phyloP scores from a whole-genome alignment of 2,797 vertebrate species.

The Macroramphosus scolopax region DNA sequence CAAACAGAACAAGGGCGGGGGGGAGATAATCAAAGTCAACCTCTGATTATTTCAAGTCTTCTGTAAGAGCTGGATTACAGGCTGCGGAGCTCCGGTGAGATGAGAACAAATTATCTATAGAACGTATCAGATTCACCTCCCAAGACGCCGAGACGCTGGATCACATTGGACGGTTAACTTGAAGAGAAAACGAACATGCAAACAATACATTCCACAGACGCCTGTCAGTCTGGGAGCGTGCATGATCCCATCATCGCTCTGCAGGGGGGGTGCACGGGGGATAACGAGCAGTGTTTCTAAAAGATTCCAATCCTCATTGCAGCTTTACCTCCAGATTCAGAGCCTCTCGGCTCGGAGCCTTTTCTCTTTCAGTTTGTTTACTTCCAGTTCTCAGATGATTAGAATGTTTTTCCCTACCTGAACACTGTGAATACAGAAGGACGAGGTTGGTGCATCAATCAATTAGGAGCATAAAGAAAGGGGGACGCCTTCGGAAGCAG shows the following conservation, averaged over 20 bases:
- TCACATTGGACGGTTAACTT: constrained; percentile 19
- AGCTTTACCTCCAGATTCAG: no score
- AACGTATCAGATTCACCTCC: constrained; percentile 26
- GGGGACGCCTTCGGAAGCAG: no score
- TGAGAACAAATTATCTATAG: constrained; percentile 35
- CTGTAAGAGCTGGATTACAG: constrained; percentile 19
- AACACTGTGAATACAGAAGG: no score
- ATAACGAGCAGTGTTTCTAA: not conserved
- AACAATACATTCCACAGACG: constrained; percentile 6
- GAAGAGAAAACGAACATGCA: constrained; percentile 12
- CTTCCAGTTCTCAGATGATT: no score
- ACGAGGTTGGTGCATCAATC: no score
- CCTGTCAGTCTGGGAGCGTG: constrained; percentile 5
- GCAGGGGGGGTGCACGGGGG: constrained; percentile 1
- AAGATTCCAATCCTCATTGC: no score
- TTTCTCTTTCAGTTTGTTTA: no score
- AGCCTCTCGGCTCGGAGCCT: no score
- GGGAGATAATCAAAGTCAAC: constrained; percentile 6
- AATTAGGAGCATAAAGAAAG: no score
- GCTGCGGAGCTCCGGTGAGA: constrained; percentile 1
- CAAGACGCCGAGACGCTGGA: constrained; percentile 18
- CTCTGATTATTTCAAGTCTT: constrained; percentile 17
- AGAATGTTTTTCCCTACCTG: no score
- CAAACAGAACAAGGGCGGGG: constrained; percentile 40
- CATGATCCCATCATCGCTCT: constrained; percentile 27